phyloP scores from a whole-genome alignment of 2,113 vertebrate species.

The Anarrhichthys ocellatus region DNA sequence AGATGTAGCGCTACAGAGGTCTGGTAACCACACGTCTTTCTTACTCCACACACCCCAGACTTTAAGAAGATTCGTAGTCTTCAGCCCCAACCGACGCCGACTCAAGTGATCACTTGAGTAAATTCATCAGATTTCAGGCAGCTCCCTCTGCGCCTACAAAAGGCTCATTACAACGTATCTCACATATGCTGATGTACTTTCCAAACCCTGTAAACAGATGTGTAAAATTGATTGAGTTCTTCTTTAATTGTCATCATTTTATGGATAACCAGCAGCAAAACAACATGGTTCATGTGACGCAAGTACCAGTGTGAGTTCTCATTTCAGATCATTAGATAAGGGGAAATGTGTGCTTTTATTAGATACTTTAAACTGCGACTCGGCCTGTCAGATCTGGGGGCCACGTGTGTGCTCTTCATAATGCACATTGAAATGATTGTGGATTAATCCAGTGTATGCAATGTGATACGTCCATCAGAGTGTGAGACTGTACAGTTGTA shows the following conservation, averaged over 20 bases:
- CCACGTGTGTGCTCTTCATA: not conserved
- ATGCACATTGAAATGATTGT: slow-evolving; percentile 23
- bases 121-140: not conserved
- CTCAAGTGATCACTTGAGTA: not conserved
- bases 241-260: not conserved
- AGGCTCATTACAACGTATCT: not conserved
- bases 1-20: not conserved
- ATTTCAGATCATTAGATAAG: not conserved
- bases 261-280: not conserved
- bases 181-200: not conserved
- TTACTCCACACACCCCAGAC: not conserved
- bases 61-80: not conserved
- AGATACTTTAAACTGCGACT: not conserved
- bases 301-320: not conserved
- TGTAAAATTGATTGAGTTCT: not conserved
- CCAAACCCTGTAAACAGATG: not conserved
- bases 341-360: slow-evolving; percentile 2
- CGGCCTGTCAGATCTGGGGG: not conserved
- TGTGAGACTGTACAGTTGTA: slow-evolving; percentile 50
- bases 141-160: not conserved
- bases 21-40: not conserved
- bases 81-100: not conserved
- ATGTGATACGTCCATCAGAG: slow-evolving; percentile 38
- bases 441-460: slow-evolving; percentile 43
- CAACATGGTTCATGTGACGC: not conserved